phyloP scores from a whole-genome alignment of 1,140 invertebrate species.

The Rhagoletis pomonella region DNA sequence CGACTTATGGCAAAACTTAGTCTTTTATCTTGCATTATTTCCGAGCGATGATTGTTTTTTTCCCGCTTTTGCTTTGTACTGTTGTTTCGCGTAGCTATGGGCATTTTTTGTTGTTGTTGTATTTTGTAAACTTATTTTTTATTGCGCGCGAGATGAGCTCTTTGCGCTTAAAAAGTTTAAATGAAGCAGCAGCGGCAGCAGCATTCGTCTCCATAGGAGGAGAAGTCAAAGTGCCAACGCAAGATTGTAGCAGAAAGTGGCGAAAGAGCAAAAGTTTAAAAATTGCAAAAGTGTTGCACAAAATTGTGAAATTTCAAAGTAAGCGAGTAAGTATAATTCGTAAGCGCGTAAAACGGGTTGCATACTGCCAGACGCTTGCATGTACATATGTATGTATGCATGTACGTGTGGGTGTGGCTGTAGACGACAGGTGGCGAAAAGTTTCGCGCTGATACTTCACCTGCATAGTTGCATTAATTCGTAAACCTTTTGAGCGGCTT shows the following conservation, averaged over 20 bases:
- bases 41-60: slow-evolving; percentile 16
- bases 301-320: background rate
- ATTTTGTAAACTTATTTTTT: slow-evolving; percentile 41
- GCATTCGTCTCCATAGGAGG: background rate
- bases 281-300: slow-evolving; percentile 21
- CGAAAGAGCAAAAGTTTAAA: slow-evolving; percentile 39
- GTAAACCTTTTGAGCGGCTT: slow-evolving; percentile 40
- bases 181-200: slow-evolving; percentile 17
- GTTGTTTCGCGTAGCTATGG: background rate
- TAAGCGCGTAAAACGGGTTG: background rate
- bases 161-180: slow-evolving; percentile 50
- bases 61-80: background rate
- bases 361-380: background rate
- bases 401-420: background rate
- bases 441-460: slow-evolving; percentile 6
- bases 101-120: background rate
- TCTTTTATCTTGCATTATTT: slow-evolving; percentile 24
- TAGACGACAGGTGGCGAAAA: background rate
- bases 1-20: slow-evolving; percentile 43
- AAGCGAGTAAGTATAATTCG: background rate
- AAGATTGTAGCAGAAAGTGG: slow-evolving; percentile 39
- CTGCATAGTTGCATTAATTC: slow-evolving; percentile 32
- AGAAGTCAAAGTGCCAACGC: slow-evolving; percentile 25
- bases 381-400: background rate
- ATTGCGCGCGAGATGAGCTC: slow-evolving; percentile 24